Percentiles rank a stretch among this genome's conserved stretches.
Conservation (phyloP, 2,113 vertebrate species). For the Urocynchramus pylzowi region DNA sequence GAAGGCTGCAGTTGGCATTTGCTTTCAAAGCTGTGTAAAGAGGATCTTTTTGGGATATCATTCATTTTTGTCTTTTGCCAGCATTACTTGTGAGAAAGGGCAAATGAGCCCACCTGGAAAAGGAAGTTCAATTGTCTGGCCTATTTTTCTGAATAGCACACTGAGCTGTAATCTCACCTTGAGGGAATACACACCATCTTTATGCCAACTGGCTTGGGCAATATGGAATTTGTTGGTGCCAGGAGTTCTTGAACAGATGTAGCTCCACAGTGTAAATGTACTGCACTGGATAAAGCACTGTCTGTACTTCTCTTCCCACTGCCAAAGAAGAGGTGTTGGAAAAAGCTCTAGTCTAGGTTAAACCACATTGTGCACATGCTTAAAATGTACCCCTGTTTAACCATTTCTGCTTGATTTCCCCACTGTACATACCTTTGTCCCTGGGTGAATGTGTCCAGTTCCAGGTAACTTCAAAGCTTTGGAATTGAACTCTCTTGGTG, state of each 20-base stretch:
- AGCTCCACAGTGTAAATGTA: neutral
- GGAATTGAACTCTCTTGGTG: neutral
- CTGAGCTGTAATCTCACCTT: neutral
- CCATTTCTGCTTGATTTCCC: neutral
- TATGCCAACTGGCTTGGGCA: neutral
- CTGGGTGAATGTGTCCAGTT: neutral
- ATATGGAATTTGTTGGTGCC: neutral
- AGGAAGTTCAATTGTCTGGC: neutral
- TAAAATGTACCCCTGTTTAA: neutral
- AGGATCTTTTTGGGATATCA: neutral
- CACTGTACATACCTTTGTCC: neutral
- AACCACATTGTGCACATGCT: neutral
- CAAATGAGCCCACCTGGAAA: neutral
- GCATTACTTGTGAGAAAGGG: neutral
- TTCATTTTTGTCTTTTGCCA: neutral
- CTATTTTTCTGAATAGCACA: neutral
- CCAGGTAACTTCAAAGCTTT: neutral
- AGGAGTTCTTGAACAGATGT: neutral
- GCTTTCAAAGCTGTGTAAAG: neutral
- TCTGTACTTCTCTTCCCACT: neutral
- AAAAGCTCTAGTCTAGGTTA: neutral
- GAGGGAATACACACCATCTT: neutral
- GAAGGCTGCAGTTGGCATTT: neutral
- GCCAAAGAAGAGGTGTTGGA: neutral
- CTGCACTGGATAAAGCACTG: neutral